Percentiles rank a stretch among this genome's conserved stretches.
Evolutionary conservation across 2,797 vertebrate genomes (phyloP).

Genomic region (Pseudomugil gertrudae): DNA sequence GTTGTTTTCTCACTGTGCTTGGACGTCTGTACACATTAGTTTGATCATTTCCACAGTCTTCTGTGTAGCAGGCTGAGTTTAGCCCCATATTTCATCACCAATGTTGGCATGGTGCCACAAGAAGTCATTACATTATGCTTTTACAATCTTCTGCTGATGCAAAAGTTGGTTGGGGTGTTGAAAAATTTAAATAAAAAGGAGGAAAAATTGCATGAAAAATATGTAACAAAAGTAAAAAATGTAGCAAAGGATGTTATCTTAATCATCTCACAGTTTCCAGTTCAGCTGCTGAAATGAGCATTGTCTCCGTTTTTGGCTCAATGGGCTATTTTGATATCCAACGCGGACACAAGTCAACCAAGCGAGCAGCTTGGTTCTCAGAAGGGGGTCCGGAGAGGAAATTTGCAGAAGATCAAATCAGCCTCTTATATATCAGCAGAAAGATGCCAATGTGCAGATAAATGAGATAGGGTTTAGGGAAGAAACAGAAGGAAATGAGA

Average conservation of each 20-base stretch:
- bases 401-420: conserved; percentile 39
- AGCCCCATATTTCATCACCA: conserved; percentile 21
- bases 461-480: conserved; percentile 3
- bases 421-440: conserved; percentile 29
- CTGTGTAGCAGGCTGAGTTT: conserved; percentile 19
- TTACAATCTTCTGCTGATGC: background rate
- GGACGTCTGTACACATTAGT: conserved; percentile 2
- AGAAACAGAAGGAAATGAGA: conserved; percentile 22
- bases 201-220: background rate
- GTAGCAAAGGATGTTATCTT: conserved; percentile 14
- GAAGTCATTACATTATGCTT: conserved; percentile 14
- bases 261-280: conserved; percentile 23
- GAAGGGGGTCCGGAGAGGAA: conserved; percentile 39
- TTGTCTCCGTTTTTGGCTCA: conserved; percentile 15
- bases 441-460: conserved; percentile 32
- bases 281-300: conserved; percentile 22
- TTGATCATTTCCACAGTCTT: conserved; percentile 4
- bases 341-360: conserved; percentile 25
- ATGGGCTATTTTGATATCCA: conserved; percentile 24
- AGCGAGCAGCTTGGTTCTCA: conserved; percentile 19
- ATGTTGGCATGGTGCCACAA: background rate
- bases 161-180: conserved; percentile 13
- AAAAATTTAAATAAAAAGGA: conserved; percentile 9
- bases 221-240: background rate
- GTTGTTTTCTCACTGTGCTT: conserved; percentile 11